phyloP scores from a whole-genome alignment of 2,113 vertebrate genomes.

The Caretta caretta region DNA sequence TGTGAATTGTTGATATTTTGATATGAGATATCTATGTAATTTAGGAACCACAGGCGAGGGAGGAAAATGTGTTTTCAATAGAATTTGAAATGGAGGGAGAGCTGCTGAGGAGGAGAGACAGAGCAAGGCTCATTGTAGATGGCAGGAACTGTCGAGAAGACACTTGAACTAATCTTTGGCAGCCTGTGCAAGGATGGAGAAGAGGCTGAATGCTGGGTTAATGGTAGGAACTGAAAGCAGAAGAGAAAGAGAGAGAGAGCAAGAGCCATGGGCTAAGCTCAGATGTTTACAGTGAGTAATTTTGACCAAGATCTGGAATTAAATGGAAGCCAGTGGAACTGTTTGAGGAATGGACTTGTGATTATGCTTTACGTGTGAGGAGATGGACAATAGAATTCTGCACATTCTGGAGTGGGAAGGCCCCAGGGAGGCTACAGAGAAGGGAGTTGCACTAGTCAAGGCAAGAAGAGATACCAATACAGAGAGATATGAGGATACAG shows the following conservation, averaged over 20 bases:
- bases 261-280: neutral
- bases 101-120: slow-evolving; percentile 40
- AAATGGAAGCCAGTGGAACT: neutral
- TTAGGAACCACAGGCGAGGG: slow-evolving; percentile 41
- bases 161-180: neutral
- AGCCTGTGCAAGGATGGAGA: neutral
- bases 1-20: slow-evolving; percentile 52
- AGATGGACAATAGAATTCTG: fast-evolving
- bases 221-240: neutral
- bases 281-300: neutral
- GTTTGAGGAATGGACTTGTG: neutral
- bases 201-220: neutral
- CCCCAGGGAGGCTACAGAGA: fast-evolving
- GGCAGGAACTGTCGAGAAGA: neutral
- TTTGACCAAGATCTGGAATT: neutral
- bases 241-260: neutral
- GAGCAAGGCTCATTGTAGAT: neutral
- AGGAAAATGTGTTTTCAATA: slow-evolving; percentile 58
- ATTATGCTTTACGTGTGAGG: neutral
- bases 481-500: neutral
- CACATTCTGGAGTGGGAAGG: neutral
- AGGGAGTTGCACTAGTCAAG: neutral
- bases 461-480: neutral
- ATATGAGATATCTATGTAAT: slow-evolving; percentile 48
- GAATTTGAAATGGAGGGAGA: slow-evolving; percentile 35